A percentile compares a stretch with the other conserved stretches of the same genome.
These are phyloP conservation scores for Nothura maculosa DNA, from an alignment of 2,797 vertebrate genomes.

Conservation along the genomic window DNA sequence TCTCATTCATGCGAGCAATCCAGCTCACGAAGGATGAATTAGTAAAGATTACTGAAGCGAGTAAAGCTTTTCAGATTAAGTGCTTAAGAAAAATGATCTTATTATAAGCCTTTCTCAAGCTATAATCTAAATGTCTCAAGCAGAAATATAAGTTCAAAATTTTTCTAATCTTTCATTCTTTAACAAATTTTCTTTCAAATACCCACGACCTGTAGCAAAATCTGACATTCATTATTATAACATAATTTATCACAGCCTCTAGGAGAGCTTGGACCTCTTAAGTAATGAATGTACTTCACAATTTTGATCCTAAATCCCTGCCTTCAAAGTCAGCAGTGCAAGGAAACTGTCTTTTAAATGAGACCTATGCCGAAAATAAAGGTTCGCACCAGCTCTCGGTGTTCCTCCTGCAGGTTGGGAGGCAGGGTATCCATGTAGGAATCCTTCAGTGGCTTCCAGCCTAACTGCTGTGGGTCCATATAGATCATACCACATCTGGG, in stretches of 20 bases:
- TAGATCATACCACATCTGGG: conserved; percentile 97
- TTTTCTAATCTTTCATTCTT: background rate
- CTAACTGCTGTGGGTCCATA: conserved; percentile 93
- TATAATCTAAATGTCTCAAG: background rate
- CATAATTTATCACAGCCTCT: background rate
- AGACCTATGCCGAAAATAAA: background rate
- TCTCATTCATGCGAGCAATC: background rate
- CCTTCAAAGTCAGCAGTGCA: background rate
- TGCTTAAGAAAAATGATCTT: background rate
- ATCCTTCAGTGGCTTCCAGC: conserved; percentile 92
- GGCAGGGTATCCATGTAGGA: conserved; percentile 92
- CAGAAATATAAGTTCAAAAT: background rate
- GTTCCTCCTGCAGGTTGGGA: conserved; percentile 81
- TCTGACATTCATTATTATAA: background rate
- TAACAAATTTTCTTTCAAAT: background rate
- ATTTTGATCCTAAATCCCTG: background rate
- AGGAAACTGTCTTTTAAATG: background rate
- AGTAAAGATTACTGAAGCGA: background rate
- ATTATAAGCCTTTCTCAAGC: background rate
- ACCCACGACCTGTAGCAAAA: background rate
- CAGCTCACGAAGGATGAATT: background rate
- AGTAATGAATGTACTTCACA: background rate
- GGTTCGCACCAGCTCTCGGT: conserved; percentile 86
- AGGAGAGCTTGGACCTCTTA: background rate
- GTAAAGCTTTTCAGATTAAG: background rate